Conservation (phyloP, 2,888 invertebrate genomes). For the Acleris holmiana region DNA sequence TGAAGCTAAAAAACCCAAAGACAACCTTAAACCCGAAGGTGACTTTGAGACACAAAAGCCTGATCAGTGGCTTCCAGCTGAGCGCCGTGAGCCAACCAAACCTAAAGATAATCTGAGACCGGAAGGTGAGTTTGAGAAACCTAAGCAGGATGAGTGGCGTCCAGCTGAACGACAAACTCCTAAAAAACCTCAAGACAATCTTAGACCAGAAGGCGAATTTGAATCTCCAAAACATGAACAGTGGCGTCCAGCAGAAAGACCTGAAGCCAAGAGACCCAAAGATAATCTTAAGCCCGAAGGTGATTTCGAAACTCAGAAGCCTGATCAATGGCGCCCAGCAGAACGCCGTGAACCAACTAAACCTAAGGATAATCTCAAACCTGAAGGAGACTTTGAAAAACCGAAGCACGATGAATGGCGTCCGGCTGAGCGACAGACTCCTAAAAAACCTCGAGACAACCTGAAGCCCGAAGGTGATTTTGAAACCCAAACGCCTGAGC, state of each 20-base stretch:
- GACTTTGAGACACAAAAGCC: conserved; percentile 72
- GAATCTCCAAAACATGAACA: conserved; percentile 62
- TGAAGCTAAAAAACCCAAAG: conserved; percentile 59
- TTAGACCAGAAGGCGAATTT: conserved; percentile 84
- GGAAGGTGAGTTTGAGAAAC: conserved; percentile 84
- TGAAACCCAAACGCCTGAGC: conserved; percentile 61
- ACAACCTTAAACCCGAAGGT: conserved; percentile 82
- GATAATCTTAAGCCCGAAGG: conserved; percentile 81
- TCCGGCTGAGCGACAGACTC: conserved; percentile 72
- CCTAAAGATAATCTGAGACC: conserved; percentile 79
- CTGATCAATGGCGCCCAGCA: conserved; percentile 67
- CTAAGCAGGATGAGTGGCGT: conserved; percentile 63
- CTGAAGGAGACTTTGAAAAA: conserved; percentile 77
- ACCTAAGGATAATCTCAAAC: conserved; percentile 74
- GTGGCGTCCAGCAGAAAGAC: conserved; percentile 69
- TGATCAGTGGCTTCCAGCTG: conserved; percentile 64
- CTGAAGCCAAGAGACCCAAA: conserved; percentile 60
- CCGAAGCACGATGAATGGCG: conserved; percentile 69
- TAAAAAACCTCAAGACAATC: conserved; percentile 81
- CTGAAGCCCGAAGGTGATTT: conserved; percentile 82
- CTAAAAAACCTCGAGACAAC: conserved; percentile 75
- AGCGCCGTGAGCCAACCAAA: conserved; percentile 58
- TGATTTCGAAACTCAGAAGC: conserved; percentile 73
- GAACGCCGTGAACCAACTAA: conserved; percentile 66
- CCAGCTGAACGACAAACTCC: conserved; percentile 78